Evolutionary conservation across 2,888 invertebrate genomes (phyloP).

Genomic region (Pollenia griseotomentosa): DNA sequence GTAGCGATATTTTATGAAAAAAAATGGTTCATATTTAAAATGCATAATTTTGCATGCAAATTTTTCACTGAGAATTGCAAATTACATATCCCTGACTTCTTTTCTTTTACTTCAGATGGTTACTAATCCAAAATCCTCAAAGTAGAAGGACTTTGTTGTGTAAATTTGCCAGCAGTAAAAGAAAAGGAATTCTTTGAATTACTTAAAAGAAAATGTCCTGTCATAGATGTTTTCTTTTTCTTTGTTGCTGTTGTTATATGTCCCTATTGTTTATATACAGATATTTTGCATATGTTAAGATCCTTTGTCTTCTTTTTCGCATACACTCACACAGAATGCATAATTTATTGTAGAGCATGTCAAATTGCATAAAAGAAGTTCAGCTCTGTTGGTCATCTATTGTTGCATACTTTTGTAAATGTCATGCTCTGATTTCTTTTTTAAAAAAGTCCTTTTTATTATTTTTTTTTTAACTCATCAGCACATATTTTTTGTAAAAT

Average conservation of each 20-base stretch:
- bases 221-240: conserved; percentile 12
- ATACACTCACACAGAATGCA: neutral
- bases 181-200: conserved; percentile 54
- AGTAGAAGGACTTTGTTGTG: conserved; percentile 21
- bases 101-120: neutral
- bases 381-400: conserved; percentile 56
- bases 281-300: conserved; percentile 62
- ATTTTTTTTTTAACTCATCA: conserved; percentile 26
- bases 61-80: conserved; percentile 17
- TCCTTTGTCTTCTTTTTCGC: conserved; percentile 41
- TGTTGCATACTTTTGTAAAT: conserved; percentile 48
- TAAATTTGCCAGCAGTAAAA: neutral
- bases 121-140: neutral
- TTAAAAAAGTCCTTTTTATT: conserved; percentile 28
- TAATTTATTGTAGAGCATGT: conserved; percentile 71
- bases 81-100: conserved; percentile 40
- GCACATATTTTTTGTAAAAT: neutral
- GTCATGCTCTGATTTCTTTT: conserved; percentile 63
- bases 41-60: conserved; percentile 44
- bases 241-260: neutral
- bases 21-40: conserved; percentile 1
- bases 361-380: conserved; percentile 56
- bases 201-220: conserved; percentile 51
- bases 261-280: conserved; percentile 46
- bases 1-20: neutral